phyloP scores from a whole-genome alignment of 2,113 vertebrate species.

The Catharus minimus region DNA sequence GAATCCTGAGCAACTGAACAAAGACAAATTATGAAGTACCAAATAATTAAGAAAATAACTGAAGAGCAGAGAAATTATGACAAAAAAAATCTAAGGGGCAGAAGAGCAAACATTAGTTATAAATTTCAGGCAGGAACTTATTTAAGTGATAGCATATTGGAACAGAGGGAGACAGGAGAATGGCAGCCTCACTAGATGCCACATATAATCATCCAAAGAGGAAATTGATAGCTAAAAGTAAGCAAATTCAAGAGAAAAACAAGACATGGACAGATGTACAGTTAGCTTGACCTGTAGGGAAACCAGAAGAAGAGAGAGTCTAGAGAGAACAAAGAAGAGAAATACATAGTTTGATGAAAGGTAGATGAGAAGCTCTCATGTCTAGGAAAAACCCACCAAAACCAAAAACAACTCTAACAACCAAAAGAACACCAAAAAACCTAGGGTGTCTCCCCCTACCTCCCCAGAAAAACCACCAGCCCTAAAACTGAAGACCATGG shows the following conservation, averaged over 20 bases:
- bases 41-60: background rate
- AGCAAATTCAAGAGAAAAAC: background rate
- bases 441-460: background rate
- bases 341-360: background rate
- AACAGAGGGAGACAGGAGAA: background rate
- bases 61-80: background rate
- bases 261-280: background rate
- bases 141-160: background rate
- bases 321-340: background rate
- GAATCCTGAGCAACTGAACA: background rate
- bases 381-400: background rate
- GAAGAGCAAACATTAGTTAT: background rate
- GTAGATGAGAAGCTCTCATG: background rate
- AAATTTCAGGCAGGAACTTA: background rate
- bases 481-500: background rate
- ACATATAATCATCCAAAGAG: background rate
- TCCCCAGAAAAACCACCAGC: background rate
- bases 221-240: background rate
- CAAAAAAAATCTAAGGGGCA: background rate
- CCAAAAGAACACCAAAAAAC: background rate
- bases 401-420: fast-evolving
- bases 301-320: background rate
- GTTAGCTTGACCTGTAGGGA: background rate
- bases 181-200: background rate
- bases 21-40: background rate